Conservation (phyloP, 2,797 vertebrate genomes). For the Parotocinclus haroldoi region DNA sequence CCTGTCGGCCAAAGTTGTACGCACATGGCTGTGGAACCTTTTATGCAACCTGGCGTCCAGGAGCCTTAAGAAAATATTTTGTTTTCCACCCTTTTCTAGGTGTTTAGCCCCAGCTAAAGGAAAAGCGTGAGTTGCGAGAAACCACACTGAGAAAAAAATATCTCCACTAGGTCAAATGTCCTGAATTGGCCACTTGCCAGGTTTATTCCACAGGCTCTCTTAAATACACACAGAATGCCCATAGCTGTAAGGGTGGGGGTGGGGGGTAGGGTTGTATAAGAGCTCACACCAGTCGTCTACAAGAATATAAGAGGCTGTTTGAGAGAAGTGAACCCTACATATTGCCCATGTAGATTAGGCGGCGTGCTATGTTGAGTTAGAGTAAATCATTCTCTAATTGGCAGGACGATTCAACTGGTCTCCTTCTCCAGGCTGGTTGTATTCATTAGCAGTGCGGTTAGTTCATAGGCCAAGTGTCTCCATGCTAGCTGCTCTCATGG, state of each 20-base stretch:
- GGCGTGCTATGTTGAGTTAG: slow-evolving; percentile 51
- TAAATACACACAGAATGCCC: slow-evolving; percentile 53
- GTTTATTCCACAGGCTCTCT: slow-evolving; percentile 54
- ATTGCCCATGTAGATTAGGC: slow-evolving; percentile 69
- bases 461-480: slow-evolving; percentile 64
- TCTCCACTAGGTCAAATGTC: slow-evolving; percentile 74
- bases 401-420: slow-evolving; percentile 70
- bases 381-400: slow-evolving; percentile 73
- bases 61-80: slow-evolving; percentile 98
- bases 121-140: slow-evolving; percentile 70
- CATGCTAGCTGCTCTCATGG: slow-evolving; percentile 61
- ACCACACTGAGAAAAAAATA: slow-evolving; percentile 75
- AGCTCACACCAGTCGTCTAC: slow-evolving; percentile 55
- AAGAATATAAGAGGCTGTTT: slow-evolving; percentile 67
- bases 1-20: slow-evolving; percentile 85
- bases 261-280: slow-evolving; percentile 46
- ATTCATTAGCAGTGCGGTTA: slow-evolving; percentile 66
- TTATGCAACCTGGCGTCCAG: slow-evolving; percentile 95
- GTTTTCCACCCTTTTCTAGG: slow-evolving; percentile 89
- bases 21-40: slow-evolving; percentile 91
- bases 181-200: slow-evolving; percentile 70
- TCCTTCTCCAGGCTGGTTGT: slow-evolving; percentile 59
- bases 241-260: slow-evolving; percentile 39
- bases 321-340: slow-evolving; percentile 57
- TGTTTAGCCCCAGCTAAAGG: slow-evolving; percentile 81